phyloP scores from a whole-genome alignment of 92 coral and sea anemone genomes.

The Actinostola sp. region DNA sequence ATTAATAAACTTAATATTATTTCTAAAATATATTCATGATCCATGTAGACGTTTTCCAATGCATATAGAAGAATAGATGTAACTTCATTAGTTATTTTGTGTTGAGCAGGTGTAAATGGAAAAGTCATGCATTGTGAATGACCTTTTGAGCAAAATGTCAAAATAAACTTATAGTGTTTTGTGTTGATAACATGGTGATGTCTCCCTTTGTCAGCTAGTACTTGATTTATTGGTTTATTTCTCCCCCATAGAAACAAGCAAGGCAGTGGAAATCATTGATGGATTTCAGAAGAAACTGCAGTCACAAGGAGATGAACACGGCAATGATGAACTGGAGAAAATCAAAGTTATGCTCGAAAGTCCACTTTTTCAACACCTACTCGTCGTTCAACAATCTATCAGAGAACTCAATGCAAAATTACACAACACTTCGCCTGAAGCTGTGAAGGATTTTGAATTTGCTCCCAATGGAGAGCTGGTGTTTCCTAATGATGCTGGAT shows the following conservation, averaged over 20 bases:
- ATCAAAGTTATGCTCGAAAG: constrained; percentile 90
- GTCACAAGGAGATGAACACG: constrained; percentile 77
- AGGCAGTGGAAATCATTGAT: constrained; percentile 85
- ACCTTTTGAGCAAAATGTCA: no score
- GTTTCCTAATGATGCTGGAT: constrained; percentile 58
- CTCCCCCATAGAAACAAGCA: constrained; percentile 61
- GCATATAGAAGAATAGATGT: no score
- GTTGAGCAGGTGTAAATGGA: no score
- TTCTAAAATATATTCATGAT: no score
- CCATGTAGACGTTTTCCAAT: no score
- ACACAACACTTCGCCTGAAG: constrained; percentile 55
- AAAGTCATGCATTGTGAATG: no score
- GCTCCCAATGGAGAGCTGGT: constrained; percentile 87
- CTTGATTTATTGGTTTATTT: background rate
- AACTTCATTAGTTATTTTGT: no score
- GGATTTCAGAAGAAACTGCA: constrained; percentile 79
- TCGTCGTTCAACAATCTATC: constrained; percentile 86
- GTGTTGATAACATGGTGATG: background rate
- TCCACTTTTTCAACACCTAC: constrained; percentile 86
- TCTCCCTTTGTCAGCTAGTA: background rate
- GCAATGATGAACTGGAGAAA: constrained; percentile 79
- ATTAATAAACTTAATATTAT: no score
- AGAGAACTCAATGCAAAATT: constrained; percentile 78
- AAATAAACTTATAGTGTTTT: background rate
- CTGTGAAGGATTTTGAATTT: constrained; percentile 86